Base-by-base conservation (phyloP, 2,113 vertebrate genomes). In the Phoxinus phoxinus region DNA sequence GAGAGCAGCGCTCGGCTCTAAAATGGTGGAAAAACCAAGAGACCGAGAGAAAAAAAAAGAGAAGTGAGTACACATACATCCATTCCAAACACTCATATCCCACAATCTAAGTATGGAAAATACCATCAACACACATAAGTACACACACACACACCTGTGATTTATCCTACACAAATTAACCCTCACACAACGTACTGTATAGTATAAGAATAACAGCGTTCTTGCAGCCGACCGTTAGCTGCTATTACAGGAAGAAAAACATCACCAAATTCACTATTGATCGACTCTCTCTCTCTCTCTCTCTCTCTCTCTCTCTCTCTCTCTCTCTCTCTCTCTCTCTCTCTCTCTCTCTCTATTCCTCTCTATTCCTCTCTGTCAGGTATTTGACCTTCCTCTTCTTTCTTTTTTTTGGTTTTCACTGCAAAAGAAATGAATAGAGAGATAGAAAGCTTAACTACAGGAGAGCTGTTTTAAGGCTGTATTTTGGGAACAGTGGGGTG, bases 371-470 rank as follows among this genome's bases (percentile, higher is more conserved):
- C 69, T 84, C 84, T 89, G 90, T 92, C 90, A 90, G 90, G 87
- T 91, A 32, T 81, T 89, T 92, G 90, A 93, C 91, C 91, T 92
- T 93, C 84, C 85, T 88, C 85, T 76, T 93, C 86, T 88, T 76
- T 93, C 86, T 88, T 88, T 86, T 48, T 46, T 37, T 77, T 89
- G 84, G 63, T 84, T 86, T 83, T 37, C 81, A 87, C 73, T 80
- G 86, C 86, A 72, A 37, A 37, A 90, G 86, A 83, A 88, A 92
- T 91, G 86, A 77, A 81, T 89, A 80, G 51, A 69, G 77, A 90
- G 87, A 91, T 84, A 51, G 84, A 72, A 84, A 80, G 83, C 88
- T 85, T 86, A 90, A 81, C 77, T 87, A 73, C 88, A 87, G 91
- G 81, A 81, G 75, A 48, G 35, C 4, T 46, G 32, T 81, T 80